Evolutionary conservation across 2,113 vertebrate genomes (phyloP), one percentile per base, ranked within the genome.

Genomic region (Urocynchramus pylzowi): DNA sequence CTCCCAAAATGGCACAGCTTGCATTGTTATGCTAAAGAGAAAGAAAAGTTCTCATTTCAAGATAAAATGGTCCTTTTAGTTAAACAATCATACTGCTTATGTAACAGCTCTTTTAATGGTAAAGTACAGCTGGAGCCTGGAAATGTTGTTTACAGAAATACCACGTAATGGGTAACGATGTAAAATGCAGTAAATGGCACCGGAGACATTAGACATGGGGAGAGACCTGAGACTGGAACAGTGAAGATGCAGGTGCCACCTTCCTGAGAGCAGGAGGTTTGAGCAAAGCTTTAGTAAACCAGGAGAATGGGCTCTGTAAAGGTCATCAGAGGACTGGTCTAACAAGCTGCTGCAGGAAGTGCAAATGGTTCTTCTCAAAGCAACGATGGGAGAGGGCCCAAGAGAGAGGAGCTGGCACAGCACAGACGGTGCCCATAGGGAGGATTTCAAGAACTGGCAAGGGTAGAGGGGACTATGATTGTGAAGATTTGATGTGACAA

Each of bases 51-150:
- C 54, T 23, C 27, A 28, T 79, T n/a, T 69, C 44, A 83, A 86
- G 68, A 63, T 74, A 52, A 93, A 95, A 70, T 3, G 44, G 47
- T 80, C 42, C 60, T 92, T 91, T 91, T 64, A 57, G 89, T 86
- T 92, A 78, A 88, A 86, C 78, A 90, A 59, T 90, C 35, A 10
- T 26, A 11, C 27, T 23, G 75, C 47, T 96, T 91, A 92, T 86
- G 52, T 92, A 95, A 90, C 82, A 67, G 68, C 54, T 54, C 75
- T 80, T 75, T 47, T 77, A 83, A 86, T 59, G 47, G 71, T 39
- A 7, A 50, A 49, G 85, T 95, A 41, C 96, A 96, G 73, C 87
- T 93, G 95, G 73, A 90, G 90, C 87, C 63, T 68, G 71, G 85
- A 89, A 93, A 26, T 59, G 59, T 35, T 90, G 87, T 93, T 95